Evolutionary conservation across 2,797 vertebrate species (phyloP), one percentile per base, ranked within the genome.

Genomic region (Poeciliopsis infans): DNA sequence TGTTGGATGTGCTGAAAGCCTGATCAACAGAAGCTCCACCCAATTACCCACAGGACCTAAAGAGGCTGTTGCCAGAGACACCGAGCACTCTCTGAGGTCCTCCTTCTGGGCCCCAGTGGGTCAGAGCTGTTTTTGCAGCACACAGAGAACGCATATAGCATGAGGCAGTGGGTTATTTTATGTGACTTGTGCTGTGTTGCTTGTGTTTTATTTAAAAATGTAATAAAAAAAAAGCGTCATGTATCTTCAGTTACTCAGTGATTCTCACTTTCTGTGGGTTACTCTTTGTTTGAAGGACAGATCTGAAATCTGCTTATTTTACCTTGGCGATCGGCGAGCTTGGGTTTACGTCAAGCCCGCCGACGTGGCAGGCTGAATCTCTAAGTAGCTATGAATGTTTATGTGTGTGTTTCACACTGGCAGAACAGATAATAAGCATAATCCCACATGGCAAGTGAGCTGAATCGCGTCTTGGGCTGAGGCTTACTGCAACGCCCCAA

Each of bases 341-440:
- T 57, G 66, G 79, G 80, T 87, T 85, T 83, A 36, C 79, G 74
- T 51, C 85, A 55, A 86, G 81, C 86, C 83, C 82, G 72, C 74
- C 59, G 81, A 16, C 86, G 76, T 86, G 79, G 66, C 73, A 77
- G 74, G 53, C 72, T 89, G 78, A 51, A 76, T 79, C 53, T 90
- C 74, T 77, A 77, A 76, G 75, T 81, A 78, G 45, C 69, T 59
- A 16, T 66, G 76, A 77, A 66, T 75, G 55, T 76, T 75, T 79
- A 74, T 75, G n/a, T 84, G 69, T 76, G 68, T 81, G 77, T 83
- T 77, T 83, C 86, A 90, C 53, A 28, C 77, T 75, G 74, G 78
- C 82, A 83, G 89, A 92, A 91, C 92, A 88, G 80, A 90, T 92
- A 93, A 94, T 89, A 86, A 90, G 79, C 78, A 66, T 88, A 92